These are phyloP conservation scores for Chrysina gloriosa DNA, from an alignment of 2,888 invertebrate species.

Conservation along the genomic window DNA sequence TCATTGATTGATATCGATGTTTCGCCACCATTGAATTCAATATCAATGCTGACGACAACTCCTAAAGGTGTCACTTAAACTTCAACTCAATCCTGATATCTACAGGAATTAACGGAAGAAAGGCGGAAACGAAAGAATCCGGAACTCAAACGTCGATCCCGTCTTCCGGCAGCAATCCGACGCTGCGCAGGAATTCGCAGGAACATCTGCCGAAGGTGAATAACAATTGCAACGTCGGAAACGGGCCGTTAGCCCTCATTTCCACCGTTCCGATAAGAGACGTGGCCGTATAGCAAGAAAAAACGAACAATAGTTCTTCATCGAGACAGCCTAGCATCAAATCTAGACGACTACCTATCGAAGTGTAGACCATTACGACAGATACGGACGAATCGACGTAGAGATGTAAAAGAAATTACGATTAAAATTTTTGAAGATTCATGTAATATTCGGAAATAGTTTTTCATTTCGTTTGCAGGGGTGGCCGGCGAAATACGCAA, in stretches of 20 bases:
- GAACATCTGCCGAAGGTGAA: conserved; percentile 59
- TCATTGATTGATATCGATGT: too few species aligned
- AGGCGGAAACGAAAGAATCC: conserved; percentile 58
- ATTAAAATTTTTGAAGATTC: too few species aligned
- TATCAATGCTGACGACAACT: too few species aligned
- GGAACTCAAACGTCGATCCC: conserved; percentile 60
- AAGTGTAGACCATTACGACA: conserved; percentile 52
- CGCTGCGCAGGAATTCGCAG: conserved; percentile 50
- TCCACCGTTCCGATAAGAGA: conserved; percentile 59
- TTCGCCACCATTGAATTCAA: too few species aligned
- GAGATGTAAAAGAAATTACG: too few species aligned
- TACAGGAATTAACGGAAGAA: conserved; percentile 40
- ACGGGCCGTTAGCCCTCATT: conserved; percentile 59
- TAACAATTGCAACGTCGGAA: conserved; percentile 61
- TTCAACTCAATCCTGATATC: too few species aligned
- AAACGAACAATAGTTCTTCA: background rate
- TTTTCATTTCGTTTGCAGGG: too few species aligned
- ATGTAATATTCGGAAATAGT: too few species aligned
- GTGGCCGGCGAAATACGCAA: too few species aligned
- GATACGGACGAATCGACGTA: background rate
- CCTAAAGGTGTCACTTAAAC: too few species aligned
- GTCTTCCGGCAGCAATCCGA: conserved; percentile 50
- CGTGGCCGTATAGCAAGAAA: conserved; percentile 61
- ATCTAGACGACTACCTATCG: conserved; percentile 60
- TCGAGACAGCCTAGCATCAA: conserved; percentile 61